Percentiles rank a stretch among this genome's conserved stretches.
These are phyloP conservation scores for Corythornis cristatus DNA, from an alignment of 2,113 vertebrate genomes.

Conservation along the genomic window DNA sequence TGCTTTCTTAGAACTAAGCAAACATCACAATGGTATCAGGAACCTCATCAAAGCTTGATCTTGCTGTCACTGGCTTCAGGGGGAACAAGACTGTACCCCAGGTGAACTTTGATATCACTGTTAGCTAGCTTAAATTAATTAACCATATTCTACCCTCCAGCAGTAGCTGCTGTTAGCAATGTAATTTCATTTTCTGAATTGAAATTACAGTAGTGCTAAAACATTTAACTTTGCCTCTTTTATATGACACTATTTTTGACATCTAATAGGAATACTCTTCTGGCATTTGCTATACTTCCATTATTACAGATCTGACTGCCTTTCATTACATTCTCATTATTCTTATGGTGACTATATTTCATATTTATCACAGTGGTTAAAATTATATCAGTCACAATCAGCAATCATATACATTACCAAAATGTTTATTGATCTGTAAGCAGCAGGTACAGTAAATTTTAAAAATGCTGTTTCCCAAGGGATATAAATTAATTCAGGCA, in stretches of 20 bases:
- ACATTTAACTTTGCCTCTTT: conserved; percentile 32
- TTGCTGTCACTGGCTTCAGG: neutral
- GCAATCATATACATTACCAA: neutral
- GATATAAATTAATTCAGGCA: neutral
- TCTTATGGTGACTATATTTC: conserved; percentile 43
- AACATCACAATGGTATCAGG: neutral
- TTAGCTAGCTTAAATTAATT: conserved; percentile 30
- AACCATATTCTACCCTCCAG: neutral
- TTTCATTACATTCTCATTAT: conserved; percentile 46
- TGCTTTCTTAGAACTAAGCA: neutral
- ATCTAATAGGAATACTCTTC: conserved; percentile 18
- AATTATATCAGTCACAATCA: conserved; percentile 32
- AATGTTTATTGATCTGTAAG: conserved; percentile 51
- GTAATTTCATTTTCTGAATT: conserved; percentile 12
- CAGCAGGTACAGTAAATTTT: conserved; percentile 9
- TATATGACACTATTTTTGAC: conserved; percentile 30
- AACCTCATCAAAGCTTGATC: neutral
- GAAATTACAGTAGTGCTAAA: conserved; percentile 37
- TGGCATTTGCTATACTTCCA: conserved; percentile 18
- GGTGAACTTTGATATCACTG: neutral
- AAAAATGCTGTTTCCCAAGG: conserved; percentile 1
- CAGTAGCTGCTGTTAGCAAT: conserved; percentile 16
- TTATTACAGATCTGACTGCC: neutral
- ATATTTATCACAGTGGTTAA: conserved; percentile 55
- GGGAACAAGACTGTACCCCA: neutral